These are phyloP conservation scores for Magallana nippona DNA, from an alignment of 2,888 invertebrate genomes.

Conservation along the genomic window DNA sequence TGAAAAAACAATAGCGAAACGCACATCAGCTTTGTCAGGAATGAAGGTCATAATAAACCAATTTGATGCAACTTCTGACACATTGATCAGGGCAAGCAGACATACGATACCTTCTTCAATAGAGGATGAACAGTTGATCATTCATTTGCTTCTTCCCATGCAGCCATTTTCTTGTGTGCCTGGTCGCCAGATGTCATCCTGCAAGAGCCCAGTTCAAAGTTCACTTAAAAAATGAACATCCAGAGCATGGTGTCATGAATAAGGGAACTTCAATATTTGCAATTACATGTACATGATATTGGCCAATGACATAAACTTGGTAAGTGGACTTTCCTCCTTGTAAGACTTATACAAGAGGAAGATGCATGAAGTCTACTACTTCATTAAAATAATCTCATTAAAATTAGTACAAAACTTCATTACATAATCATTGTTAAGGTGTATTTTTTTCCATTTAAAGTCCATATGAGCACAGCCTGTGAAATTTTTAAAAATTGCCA, in stretches of 20 bases:
- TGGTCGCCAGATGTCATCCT: not conserved
- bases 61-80: not conserved
- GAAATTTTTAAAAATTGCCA: no score
- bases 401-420: no score
- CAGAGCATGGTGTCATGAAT: not conserved
- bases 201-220: not conserved
- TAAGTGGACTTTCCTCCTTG: no score
- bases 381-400: no score
- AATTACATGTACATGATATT: not conserved
- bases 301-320: not conserved
- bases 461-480: no score
- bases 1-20: not conserved
- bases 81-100: not conserved
- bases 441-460: no score
- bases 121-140: not conserved
- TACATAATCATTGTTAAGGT: no score
- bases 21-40: not conserved
- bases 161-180: slow-evolving; percentile 1
- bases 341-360: no score
- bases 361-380: no score
- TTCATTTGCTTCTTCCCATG: not conserved
- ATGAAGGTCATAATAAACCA: not conserved
- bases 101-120: not conserved
- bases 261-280: not conserved
- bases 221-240: not conserved